These are phyloP conservation scores for Marisa cornuarietis DNA, from an alignment of 1,140 invertebrate species.

Conservation along the genomic window DNA sequence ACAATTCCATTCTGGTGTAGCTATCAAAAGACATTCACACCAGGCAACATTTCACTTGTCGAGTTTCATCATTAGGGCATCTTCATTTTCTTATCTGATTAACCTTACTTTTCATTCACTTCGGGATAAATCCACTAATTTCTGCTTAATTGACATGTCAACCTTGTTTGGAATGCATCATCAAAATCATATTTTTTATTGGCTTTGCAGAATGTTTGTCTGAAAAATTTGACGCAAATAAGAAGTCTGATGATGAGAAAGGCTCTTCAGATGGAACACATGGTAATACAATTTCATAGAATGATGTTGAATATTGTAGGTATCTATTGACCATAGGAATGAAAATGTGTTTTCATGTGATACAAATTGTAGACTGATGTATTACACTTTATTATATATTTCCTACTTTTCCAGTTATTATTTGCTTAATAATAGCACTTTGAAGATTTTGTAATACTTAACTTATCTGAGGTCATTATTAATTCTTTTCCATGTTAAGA, in stretches of 20 bases:
- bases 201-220: conserved; percentile 36
- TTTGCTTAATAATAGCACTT: too few species aligned
- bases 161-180: neutral
- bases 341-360: too few species aligned
- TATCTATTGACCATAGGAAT: too few species aligned
- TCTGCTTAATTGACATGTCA: neutral
- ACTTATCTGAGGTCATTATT: too few species aligned
- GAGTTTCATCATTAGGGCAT: neutral
- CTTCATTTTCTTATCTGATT: neutral
- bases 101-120: neutral
- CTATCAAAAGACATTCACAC: neutral
- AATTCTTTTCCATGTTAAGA: too few species aligned
- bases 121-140: neutral
- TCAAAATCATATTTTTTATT: neutral
- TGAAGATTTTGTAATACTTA: too few species aligned
- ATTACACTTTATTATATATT: too few species aligned
- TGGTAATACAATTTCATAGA: neutral
- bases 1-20: too few species aligned
- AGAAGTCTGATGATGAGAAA: conserved; percentile 24
- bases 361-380: too few species aligned
- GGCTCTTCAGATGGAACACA: neutral
- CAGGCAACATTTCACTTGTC: neutral
- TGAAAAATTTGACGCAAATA: conserved; percentile 34
- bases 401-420: too few species aligned
- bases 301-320: too few species aligned